phyloP scores from a whole-genome alignment of 1,140 invertebrate species.

The Papilio dardanus region DNA sequence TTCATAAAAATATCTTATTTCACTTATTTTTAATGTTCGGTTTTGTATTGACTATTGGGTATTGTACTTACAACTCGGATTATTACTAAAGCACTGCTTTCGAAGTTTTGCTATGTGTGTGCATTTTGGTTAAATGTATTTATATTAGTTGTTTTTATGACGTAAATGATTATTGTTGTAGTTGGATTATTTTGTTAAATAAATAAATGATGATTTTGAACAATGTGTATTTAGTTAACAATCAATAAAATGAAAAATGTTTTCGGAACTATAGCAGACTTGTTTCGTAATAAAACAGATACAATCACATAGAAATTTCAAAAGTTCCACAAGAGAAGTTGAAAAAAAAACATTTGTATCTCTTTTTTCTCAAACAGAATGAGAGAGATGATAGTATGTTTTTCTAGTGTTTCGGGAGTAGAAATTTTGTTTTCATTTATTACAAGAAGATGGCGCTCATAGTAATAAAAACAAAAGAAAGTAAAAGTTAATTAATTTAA shows the following conservation, averaged over 20 bases:
- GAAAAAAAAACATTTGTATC: too few species aligned
- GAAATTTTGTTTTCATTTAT: neutral
- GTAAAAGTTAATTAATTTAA: neutral
- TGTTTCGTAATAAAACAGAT: too few species aligned
- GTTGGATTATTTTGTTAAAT: slow-evolving; percentile 60
- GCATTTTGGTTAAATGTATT: slow-evolving; percentile 40
- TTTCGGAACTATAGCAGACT: too few species aligned
- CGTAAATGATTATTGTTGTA: slow-evolving; percentile 41
- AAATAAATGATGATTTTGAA: slow-evolving; percentile 59
- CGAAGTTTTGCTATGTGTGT: slow-evolving; percentile 44
- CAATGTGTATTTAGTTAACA: too few species aligned
- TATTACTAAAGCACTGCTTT: slow-evolving; percentile 11
- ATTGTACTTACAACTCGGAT: neutral
- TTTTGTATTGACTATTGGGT: neutral
- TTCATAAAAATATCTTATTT: neutral
- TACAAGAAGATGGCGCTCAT: neutral
- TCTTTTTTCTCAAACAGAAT: too few species aligned
- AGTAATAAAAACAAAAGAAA: neutral
- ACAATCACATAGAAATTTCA: too few species aligned
- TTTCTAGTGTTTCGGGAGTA: too few species aligned
- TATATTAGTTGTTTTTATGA: slow-evolving; percentile 40
- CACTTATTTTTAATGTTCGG: neutral
- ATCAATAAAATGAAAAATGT: too few species aligned
- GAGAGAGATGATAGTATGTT: too few species aligned
- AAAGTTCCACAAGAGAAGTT: too few species aligned